A percentile compares a stretch with the other conserved stretches of the same genome.
Evolutionary conservation across 2,113 vertebrate species (phyloP).

Genomic region (Pagrus major): DNA sequence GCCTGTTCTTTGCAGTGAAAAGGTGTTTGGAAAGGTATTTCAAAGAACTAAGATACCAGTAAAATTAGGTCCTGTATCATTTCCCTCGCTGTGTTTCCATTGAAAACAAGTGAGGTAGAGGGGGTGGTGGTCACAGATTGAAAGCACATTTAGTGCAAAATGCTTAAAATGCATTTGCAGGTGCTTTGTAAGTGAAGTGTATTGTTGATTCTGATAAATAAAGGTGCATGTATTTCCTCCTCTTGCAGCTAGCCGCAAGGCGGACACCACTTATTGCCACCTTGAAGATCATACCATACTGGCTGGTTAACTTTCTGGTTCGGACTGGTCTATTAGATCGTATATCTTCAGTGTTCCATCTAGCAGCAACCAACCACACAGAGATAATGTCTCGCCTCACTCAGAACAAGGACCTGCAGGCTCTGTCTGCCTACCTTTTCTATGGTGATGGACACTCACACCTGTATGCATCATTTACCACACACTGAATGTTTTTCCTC

Average conservation of each 20-base stretch:
- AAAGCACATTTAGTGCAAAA: neutral
- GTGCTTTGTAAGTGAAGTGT: neutral
- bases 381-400: conserved; percentile 79
- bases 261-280: conserved; percentile 80
- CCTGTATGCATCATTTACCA: neutral
- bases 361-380: conserved; percentile 82
- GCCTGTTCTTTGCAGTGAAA: too few relatives aligned
- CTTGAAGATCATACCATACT: conserved; percentile 84
- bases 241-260: conserved; percentile 76
- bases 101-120: too few relatives aligned
- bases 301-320: conserved; percentile 76
- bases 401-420: conserved; percentile 82
- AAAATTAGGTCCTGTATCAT: too few relatives aligned
- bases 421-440: conserved; percentile 83
- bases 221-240: neutral
- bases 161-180: neutral
- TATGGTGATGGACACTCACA: conserved; percentile 70
- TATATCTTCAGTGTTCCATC: conserved; percentile 82
- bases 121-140: neutral
- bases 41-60: too few relatives aligned
- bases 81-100: too few relatives aligned
- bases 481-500: neutral
- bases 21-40: too few relatives aligned
- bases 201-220: neutral
- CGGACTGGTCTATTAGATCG: conserved; percentile 74